Base-by-base conservation (phyloP, 2,888 invertebrate genomes). In the Sinodicranocentrus sp. region DNA sequence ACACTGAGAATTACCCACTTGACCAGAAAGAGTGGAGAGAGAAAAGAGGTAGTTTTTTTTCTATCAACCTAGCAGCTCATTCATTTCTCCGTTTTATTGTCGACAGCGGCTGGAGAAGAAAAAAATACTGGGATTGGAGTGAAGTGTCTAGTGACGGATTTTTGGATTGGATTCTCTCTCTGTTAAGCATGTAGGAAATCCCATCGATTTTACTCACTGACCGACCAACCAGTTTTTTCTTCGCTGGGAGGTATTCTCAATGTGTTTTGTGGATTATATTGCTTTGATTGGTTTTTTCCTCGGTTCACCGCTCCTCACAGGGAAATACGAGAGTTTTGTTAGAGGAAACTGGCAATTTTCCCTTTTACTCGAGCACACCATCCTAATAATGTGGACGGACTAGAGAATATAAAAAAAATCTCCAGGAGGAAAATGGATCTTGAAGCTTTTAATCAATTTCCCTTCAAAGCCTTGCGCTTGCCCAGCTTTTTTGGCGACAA, bases 41-140 rank as follows among this genome's bases (percentile, higher is more conserved):
- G 21, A 57, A 61, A 25, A 48, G 6, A 17, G 25, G 10, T 10
- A 3, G 33, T 33, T 33, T 33, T 33, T 33, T 33, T 33, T 6
- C 5, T 19, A 57, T 8, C 54, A 59, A 59, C 59, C 59, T 19
- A 57, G 15, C 54, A 59, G 72, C 59, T 72, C 72, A 72, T 72
- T 72, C 72, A 57, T 23, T 57, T 59, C 71, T 21, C 21, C n/a
- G 13, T 44, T 54, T 57, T 26, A 13, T 57, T 54, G 52, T 52
- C 26, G 54, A 33, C 26, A 71, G 19, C 70, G 19, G 25, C 39
- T 48, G 48, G n/a, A 39, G 39, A 39, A n/a, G n/a, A 48, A n/a
- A 48, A 15, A 39, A 13, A 13, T 8, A 48, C 13, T n/a, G 15
- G n/a, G 15, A 48, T 48, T 65, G 65, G 8, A 39, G 43, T 65